A percentile compares a stretch with the other conserved stretches of the same genome.
Conservation (phyloP, 2,888 invertebrate species). For the Drosophila emarginata region DNA sequence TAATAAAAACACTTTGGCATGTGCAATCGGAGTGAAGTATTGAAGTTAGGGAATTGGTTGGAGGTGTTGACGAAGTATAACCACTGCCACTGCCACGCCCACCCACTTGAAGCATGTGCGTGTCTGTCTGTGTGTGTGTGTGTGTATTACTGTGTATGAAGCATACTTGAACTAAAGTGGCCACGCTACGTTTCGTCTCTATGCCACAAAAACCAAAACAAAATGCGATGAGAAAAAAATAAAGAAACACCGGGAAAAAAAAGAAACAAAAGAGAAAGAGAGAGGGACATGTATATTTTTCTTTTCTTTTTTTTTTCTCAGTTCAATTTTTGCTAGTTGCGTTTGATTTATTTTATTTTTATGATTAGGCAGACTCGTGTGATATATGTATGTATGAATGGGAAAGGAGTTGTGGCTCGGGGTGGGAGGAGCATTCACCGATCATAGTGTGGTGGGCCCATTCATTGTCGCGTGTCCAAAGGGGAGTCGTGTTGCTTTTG, state of each 20-base stretch:
- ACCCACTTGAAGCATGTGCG: conserved; percentile 48
- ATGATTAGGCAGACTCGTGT: conserved; percentile 74
- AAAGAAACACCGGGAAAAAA: background rate
- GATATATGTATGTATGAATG: background rate
- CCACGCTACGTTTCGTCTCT: conserved; percentile 45
- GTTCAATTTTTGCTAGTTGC: conserved; percentile 42
- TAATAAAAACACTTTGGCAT: conserved; percentile 77
- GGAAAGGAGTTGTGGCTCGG: background rate
- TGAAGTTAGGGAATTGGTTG: background rate
- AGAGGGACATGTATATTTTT: background rate
- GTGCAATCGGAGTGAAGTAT: conserved; percentile 24
- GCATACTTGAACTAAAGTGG: conserved; percentile 53
- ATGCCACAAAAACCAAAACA: conserved; percentile 33
- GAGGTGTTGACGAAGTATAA: background rate
- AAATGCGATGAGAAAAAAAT: conserved; percentile 1
- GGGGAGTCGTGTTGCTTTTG: conserved; percentile 37
- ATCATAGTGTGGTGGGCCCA: conserved; percentile 21
- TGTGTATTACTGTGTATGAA: conserved; percentile 31
- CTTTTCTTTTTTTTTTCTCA: background rate
- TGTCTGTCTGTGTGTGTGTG: background rate
- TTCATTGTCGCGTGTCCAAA: conserved; percentile 68
- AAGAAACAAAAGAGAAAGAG: background rate
- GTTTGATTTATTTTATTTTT: conserved; percentile 76
- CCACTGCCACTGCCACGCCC: conserved; percentile 48
- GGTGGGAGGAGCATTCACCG: background rate